Evolutionary conservation across 2,888 invertebrate species (phyloP).

Genomic region (Tiphia femorata): DNA sequence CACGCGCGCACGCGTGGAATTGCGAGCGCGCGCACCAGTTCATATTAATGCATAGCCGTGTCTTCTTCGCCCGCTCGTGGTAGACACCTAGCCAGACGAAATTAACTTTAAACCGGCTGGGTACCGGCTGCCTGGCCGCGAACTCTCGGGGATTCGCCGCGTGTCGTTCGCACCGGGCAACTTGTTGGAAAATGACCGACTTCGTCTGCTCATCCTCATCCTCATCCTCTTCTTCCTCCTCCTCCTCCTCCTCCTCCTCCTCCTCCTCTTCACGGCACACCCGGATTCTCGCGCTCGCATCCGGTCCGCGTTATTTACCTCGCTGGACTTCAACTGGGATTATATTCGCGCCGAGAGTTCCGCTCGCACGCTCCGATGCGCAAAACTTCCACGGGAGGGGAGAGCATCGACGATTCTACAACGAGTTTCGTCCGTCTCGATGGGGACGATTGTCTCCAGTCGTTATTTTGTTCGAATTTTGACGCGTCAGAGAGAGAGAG

Average conservation of each 20-base stretch:
- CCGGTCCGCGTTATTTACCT: conserved; percentile 23
- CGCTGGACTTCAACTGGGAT: conserved; percentile 21
- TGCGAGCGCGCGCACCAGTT: background rate
- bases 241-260: no score
- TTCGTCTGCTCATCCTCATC: background rate
- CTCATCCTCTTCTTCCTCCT: no score
- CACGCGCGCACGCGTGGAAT: background rate
- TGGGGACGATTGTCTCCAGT: no score
- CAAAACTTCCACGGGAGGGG: no score
- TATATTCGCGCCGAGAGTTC: no score
- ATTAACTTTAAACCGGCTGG: conserved; percentile 38
- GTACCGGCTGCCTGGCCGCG: conserved; percentile 9
- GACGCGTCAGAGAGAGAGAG: no score
- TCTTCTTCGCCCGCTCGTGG: conserved; percentile 26
- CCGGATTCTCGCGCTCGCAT: conserved; percentile 17
- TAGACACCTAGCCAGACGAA: conserved; percentile 45
- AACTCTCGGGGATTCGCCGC: no score
- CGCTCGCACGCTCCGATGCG: no score
- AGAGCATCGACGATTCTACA: no score
- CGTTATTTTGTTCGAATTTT: no score
- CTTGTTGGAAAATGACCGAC: conserved; percentile 37
- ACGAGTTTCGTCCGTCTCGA: no score
- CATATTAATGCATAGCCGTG: conserved; percentile 36
- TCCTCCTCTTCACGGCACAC: conserved; percentile 10
- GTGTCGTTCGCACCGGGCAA: conserved; percentile 17